Conservation (phyloP, 2,888 invertebrate species). For the Polydesmus complanatus region DNA sequence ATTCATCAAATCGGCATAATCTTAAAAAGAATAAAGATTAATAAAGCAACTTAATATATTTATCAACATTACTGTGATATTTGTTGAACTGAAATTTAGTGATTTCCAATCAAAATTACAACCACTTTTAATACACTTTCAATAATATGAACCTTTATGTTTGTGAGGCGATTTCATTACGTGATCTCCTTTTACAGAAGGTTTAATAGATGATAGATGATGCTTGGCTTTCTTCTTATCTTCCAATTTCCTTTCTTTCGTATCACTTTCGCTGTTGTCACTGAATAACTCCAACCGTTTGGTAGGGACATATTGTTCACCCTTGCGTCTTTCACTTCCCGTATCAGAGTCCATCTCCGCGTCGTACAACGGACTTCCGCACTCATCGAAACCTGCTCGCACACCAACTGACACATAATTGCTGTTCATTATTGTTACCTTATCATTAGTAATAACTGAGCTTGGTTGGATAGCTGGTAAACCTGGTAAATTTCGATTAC, state of each 20-base stretch:
- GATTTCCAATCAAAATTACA: too few species aligned
- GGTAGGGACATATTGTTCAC: neutral
- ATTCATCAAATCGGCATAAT: too few species aligned
- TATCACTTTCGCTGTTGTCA: neutral
- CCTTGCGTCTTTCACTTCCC: neutral
- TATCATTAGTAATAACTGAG: conserved; percentile 4
- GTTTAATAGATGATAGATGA: neutral
- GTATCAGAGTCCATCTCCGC: conserved; percentile 8
- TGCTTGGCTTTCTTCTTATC: neutral
- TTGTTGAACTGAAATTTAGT: too few species aligned
- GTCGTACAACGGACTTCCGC: conserved; percentile 11
- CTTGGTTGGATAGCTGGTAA: conserved; percentile 12
- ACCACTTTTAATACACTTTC: too few species aligned
- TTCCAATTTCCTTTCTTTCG: neutral
- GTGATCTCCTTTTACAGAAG: neutral
- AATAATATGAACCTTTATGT: neutral
- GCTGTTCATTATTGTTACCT: neutral
- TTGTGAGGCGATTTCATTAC: neutral
- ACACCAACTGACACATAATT: neutral
- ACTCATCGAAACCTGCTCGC: conserved; percentile 2
- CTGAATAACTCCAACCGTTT: conserved; percentile 6
- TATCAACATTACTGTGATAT: too few species aligned
- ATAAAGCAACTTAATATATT: too few species aligned
- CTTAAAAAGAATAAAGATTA: too few species aligned
- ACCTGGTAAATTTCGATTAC: conserved; percentile 21